Percentiles rank a stretch among this genome's conserved stretches.
Evolutionary conservation across 2,113 vertebrate genomes (phyloP).

Genomic region (Aleadryas rufinucha): DNA sequence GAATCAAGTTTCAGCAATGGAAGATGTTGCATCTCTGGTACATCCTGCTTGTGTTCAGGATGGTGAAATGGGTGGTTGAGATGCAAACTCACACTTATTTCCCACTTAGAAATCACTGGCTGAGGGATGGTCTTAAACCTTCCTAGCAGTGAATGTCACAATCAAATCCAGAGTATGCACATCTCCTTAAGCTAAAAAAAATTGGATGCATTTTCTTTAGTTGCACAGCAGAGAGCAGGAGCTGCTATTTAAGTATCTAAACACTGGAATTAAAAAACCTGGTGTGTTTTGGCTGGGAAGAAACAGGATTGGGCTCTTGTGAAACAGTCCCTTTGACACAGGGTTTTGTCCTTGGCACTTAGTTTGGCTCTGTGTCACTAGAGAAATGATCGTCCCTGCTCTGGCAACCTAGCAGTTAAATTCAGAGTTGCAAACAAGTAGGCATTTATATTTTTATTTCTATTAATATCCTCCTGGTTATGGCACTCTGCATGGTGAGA

Average conservation of each 20-base stretch:
- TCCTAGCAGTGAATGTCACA: background rate
- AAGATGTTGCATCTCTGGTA: background rate
- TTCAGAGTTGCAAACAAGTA: constrained; percentile 33
- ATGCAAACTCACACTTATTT: background rate
- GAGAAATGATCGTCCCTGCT: background rate
- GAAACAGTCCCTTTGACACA: background rate
- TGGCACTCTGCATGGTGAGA: constrained; percentile 49
- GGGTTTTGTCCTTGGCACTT: background rate
- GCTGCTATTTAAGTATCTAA: background rate
- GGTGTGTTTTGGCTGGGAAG: background rate
- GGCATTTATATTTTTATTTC: constrained; percentile 61
- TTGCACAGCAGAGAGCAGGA: background rate
- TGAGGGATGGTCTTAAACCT: background rate
- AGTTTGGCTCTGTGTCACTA: background rate
- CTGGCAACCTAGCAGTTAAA: constrained; percentile 37
- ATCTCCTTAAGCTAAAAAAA: background rate
- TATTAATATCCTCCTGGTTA: constrained; percentile 65
- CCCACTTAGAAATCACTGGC: background rate
- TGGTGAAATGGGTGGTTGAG: background rate
- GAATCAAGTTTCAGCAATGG: background rate
- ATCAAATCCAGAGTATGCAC: background rate
- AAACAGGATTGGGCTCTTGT: background rate
- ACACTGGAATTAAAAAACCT: background rate
- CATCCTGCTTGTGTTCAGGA: background rate
- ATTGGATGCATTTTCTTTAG: background rate